Percentiles rank a stretch among this genome's conserved stretches.
Evolutionary conservation across 2,797 vertebrate species (phyloP).

Genomic region (Semaprochilodus insignis): DNA sequence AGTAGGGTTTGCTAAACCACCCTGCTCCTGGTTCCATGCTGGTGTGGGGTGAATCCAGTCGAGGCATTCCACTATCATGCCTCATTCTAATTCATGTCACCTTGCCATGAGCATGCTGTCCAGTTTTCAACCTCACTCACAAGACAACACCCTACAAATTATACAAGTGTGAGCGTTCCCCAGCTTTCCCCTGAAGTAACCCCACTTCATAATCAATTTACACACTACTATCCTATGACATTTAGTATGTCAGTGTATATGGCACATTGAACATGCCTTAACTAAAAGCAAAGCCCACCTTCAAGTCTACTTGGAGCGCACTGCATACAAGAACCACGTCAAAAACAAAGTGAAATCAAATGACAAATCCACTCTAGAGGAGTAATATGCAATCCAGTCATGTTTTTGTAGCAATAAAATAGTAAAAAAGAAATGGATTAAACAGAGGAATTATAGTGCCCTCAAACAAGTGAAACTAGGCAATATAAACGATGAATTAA

Average conservation of each 20-base stretch:
- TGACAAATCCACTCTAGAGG: neutral
- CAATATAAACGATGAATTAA: neutral
- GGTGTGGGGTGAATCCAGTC: too few species aligned
- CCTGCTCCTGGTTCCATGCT: too few species aligned
- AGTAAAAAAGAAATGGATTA: neutral
- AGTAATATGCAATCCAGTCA: neutral
- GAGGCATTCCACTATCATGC: too few species aligned
- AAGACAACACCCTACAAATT: too few species aligned
- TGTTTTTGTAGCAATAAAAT: neutral
- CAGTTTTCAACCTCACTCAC: too few species aligned
- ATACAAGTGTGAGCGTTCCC: too few species aligned
- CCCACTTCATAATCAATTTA: too few species aligned
- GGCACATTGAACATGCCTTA: neutral
- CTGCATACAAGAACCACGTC: neutral
- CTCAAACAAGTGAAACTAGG: neutral
- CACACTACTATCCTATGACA: too few species aligned
- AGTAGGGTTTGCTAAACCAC: too few species aligned
- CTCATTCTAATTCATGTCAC: too few species aligned
- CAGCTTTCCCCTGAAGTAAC: too few species aligned
- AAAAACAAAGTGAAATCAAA: neutral
- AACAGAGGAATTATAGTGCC: neutral
- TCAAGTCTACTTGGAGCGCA: neutral
- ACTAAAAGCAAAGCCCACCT: neutral
- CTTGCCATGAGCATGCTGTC: too few species aligned
- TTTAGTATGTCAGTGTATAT: neutral